Conservation (phyloP, 1,140 invertebrate genomes). For the Polyergus mexicanus region DNA sequence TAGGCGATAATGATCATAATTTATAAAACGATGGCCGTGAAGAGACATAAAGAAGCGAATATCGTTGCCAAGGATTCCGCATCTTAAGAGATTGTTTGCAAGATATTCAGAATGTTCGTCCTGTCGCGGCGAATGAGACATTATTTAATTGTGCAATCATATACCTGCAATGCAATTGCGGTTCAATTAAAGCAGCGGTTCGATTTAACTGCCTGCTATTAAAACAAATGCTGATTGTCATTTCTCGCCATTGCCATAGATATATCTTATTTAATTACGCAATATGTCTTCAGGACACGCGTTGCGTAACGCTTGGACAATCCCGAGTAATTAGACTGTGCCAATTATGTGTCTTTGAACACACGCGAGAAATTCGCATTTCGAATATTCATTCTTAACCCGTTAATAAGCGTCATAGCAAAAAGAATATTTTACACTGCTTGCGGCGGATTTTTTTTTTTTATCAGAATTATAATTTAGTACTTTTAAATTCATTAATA, state of each 20-base stretch:
- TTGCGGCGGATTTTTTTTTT: neutral
- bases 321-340: slow-evolving; percentile 16
- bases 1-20: slow-evolving; percentile 5
- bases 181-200: neutral
- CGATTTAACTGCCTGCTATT: neutral
- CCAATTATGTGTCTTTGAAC: slow-evolving; percentile 1
- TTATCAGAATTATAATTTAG: neutral
- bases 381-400: neutral
- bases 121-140: neutral
- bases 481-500: neutral
- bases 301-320: slow-evolving; percentile 40
- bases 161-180: slow-evolving; percentile 16
- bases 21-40: slow-evolving; percentile 21
- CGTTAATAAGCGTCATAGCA: neutral
- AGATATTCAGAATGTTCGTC: neutral
- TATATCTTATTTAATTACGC: slow-evolving; percentile 48
- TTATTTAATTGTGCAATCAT: slow-evolving; percentile 19
- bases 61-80: neutral
- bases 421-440: neutral
- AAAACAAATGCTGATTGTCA: slow-evolving; percentile 13
- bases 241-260: neutral
- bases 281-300: neutral
- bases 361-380: neutral
- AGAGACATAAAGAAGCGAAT: neutral
- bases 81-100: neutral